Evolutionary conservation across 37 sponge, comb jelly and placozoan genomes (phyloP).

Genomic region (Axinella damicornis): DNA sequence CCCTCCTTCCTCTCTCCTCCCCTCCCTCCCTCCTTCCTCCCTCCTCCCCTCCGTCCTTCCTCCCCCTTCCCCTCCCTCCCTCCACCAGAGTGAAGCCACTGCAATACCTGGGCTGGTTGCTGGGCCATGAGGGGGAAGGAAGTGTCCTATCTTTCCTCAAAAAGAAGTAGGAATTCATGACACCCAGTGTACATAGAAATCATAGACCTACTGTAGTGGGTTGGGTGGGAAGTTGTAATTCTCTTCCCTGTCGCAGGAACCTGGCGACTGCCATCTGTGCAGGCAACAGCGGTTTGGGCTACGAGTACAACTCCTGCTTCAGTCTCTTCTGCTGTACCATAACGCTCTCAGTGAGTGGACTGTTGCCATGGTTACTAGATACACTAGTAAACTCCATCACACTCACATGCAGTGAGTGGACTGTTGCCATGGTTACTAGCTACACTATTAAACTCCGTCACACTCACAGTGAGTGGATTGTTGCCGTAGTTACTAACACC

Average conservation of each 20-base stretch:
- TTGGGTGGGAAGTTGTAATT: no score
- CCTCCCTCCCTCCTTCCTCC: neutral
- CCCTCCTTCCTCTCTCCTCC: neutral
- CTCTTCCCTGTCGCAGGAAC: conserved; percentile 37
- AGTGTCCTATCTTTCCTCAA: conserved; percentile 73
- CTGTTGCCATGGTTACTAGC: no score
- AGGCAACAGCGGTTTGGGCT: conserved; percentile 57
- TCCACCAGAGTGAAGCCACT: conserved; percentile 75
- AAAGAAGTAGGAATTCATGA: conserved; percentile 61
- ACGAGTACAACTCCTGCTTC: conserved; percentile 71
- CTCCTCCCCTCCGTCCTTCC: neutral
- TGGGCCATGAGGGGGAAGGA: conserved; percentile 89
- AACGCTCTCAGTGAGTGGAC: conserved; percentile 62
- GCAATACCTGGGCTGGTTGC: conserved; percentile 70
- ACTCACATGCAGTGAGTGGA: no score
- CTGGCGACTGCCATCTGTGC: conserved; percentile 54
- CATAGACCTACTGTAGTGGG: no score
- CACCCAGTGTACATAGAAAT: no score
- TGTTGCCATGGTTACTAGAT: no score
- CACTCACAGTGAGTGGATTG: no score
- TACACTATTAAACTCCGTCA: no score
- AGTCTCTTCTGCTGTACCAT: conserved; percentile 65
- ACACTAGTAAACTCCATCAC: no score
- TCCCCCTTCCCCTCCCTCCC: neutral
- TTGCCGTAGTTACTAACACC: no score